These are phyloP conservation scores for Bradypodion pumilum DNA, from an alignment of 2,797 vertebrate genomes.

Conservation along the genomic window DNA sequence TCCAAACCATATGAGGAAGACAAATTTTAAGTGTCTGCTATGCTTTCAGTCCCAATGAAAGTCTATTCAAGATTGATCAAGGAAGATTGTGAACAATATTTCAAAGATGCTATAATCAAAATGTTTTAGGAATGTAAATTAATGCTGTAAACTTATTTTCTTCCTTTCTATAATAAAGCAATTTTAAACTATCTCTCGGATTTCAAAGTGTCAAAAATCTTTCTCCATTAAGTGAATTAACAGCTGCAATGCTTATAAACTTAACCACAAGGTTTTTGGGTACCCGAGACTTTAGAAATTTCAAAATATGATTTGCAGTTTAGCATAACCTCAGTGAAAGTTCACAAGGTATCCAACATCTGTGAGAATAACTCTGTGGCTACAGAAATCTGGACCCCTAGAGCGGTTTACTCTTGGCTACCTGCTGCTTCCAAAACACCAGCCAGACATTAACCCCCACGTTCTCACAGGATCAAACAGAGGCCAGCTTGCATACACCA, in stretches of 20 bases:
- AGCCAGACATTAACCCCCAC: conserved; percentile 90
- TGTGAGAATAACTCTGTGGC: conserved; percentile 85
- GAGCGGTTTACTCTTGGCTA: conserved; percentile 91
- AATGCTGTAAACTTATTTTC: conserved; percentile 1
- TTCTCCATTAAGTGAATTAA: conserved; percentile 44
- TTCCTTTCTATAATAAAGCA: conserved; percentile 38
- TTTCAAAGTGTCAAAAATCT: conserved; percentile 34
- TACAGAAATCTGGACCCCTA: conserved; percentile 89
- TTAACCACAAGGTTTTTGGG: conserved; percentile 31
- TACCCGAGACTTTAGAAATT: conserved; percentile 69
- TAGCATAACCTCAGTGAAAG: conserved; percentile 91
- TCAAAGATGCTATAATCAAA: neutral
- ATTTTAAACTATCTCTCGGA: neutral
- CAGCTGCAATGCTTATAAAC: conserved; percentile 36
- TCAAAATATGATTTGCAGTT: conserved; percentile 88
- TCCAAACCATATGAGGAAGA: conserved; percentile 37
- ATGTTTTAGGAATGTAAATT: conserved; percentile 26
- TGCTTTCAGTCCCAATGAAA: conserved; percentile 15
- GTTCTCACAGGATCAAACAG: conserved; percentile 93
- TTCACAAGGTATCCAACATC: conserved; percentile 95
- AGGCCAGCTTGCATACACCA: conserved; percentile 83
- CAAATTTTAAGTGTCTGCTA: conserved; percentile 33
- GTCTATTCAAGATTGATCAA: neutral
- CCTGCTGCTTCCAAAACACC: conserved; percentile 99
- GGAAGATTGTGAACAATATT: conserved; percentile 1